phyloP scores from a whole-genome alignment of 92 coral and sea anemone genomes.

The Pocillopora meandrina region DNA sequence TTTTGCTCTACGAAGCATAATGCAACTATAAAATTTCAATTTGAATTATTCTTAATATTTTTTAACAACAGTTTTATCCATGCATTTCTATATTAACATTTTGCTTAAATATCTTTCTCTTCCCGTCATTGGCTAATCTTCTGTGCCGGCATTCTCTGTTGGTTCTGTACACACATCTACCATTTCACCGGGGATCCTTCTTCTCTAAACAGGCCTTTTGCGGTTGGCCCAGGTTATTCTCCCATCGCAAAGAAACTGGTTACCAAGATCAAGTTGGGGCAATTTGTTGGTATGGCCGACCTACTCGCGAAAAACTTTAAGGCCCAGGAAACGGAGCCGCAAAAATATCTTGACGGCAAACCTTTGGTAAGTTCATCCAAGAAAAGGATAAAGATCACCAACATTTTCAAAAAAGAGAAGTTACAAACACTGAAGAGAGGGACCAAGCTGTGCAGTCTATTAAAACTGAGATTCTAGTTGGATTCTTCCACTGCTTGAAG shows the following conservation, averaged over 20 bases:
- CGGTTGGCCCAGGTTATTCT: conserved; percentile 9
- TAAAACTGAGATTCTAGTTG: too few species aligned
- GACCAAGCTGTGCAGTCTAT: background rate
- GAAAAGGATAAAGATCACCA: conserved; percentile 15
- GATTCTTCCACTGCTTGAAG: too few species aligned
- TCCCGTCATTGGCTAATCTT: too few species aligned
- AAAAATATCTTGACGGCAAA: background rate
- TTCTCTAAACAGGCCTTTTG: background rate
- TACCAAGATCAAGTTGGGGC: conserved; percentile 5
- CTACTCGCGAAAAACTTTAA: background rate
- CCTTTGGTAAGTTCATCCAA: background rate
- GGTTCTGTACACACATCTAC: too few species aligned
- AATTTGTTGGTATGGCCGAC: conserved; percentile 9
- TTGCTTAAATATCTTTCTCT: too few species aligned
- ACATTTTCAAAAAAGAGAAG: conserved; percentile 3
- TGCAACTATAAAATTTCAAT: too few species aligned
- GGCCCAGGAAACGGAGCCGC: conserved; percentile 4
- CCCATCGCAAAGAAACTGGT: conserved; percentile 6
- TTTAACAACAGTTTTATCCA: too few species aligned
- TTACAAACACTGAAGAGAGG: conserved; percentile 1
- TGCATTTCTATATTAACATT: too few species aligned
- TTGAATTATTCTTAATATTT: too few species aligned
- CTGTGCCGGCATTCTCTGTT: too few species aligned
- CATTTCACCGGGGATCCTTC: background rate
- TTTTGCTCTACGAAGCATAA: too few species aligned